phyloP scores from a whole-genome alignment of 2,797 vertebrate genomes.

The Platyrinchus mystaceus region DNA sequence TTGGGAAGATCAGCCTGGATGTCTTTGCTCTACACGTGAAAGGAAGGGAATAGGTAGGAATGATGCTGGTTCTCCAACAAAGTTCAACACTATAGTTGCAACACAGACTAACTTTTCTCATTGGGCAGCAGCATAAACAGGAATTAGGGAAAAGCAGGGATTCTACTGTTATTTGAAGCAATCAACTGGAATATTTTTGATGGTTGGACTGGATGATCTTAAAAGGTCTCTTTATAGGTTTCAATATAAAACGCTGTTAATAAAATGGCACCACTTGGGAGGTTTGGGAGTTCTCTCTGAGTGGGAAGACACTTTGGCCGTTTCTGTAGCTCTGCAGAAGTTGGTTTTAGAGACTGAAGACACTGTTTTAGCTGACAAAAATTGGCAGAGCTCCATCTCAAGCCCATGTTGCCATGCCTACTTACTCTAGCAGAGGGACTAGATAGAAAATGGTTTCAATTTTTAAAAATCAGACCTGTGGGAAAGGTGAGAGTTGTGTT shows the following conservation, averaged over 20 bases:
- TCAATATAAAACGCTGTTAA: not conserved
- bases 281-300: not conserved
- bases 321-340: not conserved
- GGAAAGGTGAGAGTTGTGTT: constrained; percentile 18
- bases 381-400: not conserved
- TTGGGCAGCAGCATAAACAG: not conserved
- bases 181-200: not conserved
- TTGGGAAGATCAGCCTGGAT: not conserved
- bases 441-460: not conserved
- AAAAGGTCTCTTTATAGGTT: not conserved
- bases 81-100: not conserved
- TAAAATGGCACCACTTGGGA: not conserved
- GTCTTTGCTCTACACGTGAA: not conserved
- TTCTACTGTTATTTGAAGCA: not conserved
- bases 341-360: not conserved
- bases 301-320: not conserved
- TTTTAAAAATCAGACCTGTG: not conserved
- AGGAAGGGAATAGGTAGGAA: not conserved
- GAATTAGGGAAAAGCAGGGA: not conserved
- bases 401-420: not conserved
- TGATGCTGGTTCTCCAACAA: not conserved
- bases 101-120: not conserved
- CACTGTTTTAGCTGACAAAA: not conserved
- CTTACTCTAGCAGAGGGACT: not conserved
- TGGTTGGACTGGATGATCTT: not conserved